Percentiles rank a stretch among this genome's conserved stretches.
phyloP scores from a whole-genome alignment of 1,140 invertebrate species.

The Euschistus heros region DNA sequence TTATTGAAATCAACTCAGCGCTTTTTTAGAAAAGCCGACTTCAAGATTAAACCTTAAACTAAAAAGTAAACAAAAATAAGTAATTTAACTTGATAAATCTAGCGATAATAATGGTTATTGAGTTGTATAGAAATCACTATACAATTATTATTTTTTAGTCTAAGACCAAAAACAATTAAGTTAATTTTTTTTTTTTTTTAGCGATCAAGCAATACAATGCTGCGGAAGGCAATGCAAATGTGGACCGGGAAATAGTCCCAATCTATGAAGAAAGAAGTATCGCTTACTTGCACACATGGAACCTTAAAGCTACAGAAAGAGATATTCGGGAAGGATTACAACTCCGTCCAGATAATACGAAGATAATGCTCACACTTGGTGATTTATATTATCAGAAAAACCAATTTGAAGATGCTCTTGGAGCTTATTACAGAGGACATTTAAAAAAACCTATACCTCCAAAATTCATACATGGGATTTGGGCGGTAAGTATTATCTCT shows the following conservation, averaged over 20 bases:
- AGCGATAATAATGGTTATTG: too few relatives aligned
- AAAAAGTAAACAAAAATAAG: too few relatives aligned
- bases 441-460: background rate
- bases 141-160: too few relatives aligned
- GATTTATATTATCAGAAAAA: background rate
- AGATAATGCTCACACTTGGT: background rate
- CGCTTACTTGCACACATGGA: background rate
- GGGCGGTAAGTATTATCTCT: background rate
- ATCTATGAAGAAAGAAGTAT: background rate
- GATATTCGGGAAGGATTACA: background rate
- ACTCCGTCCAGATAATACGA: background rate
- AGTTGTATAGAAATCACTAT: too few relatives aligned
- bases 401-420: constrained; percentile 4
- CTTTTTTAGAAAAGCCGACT: too few relatives aligned
- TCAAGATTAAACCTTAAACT: too few relatives aligned
- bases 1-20: too few relatives aligned
- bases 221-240: constrained; percentile 5
- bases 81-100: too few relatives aligned
- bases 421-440: background rate
- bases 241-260: background rate
- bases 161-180: too few relatives aligned
- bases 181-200: too few relatives aligned
- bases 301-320: background rate
- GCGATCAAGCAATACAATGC: background rate
- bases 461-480: background rate